Base-by-base conservation (phyloP, 2,888 invertebrate species). In the Rhagophthalmus giganteus region DNA sequence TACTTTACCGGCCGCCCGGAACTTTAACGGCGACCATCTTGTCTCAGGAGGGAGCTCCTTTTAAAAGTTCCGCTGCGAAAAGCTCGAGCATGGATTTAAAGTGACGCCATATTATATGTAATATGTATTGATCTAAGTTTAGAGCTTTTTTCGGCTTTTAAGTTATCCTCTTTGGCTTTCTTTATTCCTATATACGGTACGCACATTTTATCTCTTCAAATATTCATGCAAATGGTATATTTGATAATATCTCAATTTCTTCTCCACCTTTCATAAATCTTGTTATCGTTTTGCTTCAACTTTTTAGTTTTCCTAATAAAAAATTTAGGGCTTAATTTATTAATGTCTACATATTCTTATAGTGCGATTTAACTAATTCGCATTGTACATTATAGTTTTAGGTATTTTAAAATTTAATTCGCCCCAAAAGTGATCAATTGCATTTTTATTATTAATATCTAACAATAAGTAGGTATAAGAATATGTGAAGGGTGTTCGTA, bases 21-120 rank as follows among this genome's bases (percentile, higher is more conserved):
- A 55, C 48, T 54, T 54, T 52, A 46, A 33, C 55, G 55, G 49
- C 56, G 45, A 70, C 73, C 72, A 72, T 73, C 63, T 73, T 73
- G 72, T 71, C 72, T 66, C 73, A 54, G 56, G 69, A 68, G 71
- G 60, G 53, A 66, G 69, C 69, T 71, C 70, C 69, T 59, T 71
- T 73, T 72, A 70, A 72, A 72, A 72, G 68, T 69, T 71, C 66
- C 64, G 64, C 57, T 59, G 66, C 67, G 69, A 62, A 65, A 64
- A 60, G 61, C 62, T 58, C 55, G 54, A 51, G 65, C 68, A 56
- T 65, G 66, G 69, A 69, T 69, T 69, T 69, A 67, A 62, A 65
- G 62, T 64, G 68, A 68, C 69, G 65, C 67, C 64, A 64, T 70
- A 68, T 70, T 69, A 70, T 69, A 70, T 64, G 68, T 69, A 70